A percentile compares a stretch with the other conserved stretches of the same genome.
Evolutionary conservation across 2,797 vertebrate species (phyloP).

Genomic region (Urophycis tenuis): DNA sequence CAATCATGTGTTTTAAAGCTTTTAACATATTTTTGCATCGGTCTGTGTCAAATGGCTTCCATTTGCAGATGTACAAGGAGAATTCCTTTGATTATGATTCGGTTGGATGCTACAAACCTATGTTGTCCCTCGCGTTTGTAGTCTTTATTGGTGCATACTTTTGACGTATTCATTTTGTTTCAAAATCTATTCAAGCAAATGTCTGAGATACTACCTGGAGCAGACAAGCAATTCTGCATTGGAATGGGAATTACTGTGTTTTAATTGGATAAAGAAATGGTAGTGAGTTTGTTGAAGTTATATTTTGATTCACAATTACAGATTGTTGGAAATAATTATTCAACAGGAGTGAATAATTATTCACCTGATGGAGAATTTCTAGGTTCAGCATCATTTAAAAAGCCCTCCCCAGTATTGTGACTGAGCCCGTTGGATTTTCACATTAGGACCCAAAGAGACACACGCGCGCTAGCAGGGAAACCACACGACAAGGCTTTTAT

Average conservation of each 20-base stretch:
- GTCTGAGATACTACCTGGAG: not conserved
- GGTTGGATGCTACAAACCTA: too few relatives aligned
- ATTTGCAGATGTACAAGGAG: too few relatives aligned
- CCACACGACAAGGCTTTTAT: not conserved
- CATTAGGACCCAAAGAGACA: not conserved
- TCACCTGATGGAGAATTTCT: not conserved
- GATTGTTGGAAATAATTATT: constrained; percentile 2
- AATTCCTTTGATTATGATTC: too few relatives aligned
- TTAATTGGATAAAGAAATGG: not conserved
- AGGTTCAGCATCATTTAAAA: not conserved
- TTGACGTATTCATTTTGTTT: not conserved
- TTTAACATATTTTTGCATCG: not conserved
- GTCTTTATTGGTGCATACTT: not conserved
- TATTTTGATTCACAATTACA: not conserved
- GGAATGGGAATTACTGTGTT: not conserved
- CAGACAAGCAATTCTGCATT: not conserved
- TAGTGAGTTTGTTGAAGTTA: not conserved
- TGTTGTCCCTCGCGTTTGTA: not conserved
- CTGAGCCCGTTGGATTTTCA: not conserved
- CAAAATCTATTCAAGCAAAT: not conserved
- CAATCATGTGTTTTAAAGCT: not conserved
- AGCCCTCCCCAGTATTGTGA: not conserved
- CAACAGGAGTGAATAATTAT: not conserved
- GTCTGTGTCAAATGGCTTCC: too few relatives aligned
- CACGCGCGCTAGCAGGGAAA: not conserved